Evolutionary conservation across 2,888 invertebrate species (phyloP).

Genomic region (Drosophila rubida): DNA sequence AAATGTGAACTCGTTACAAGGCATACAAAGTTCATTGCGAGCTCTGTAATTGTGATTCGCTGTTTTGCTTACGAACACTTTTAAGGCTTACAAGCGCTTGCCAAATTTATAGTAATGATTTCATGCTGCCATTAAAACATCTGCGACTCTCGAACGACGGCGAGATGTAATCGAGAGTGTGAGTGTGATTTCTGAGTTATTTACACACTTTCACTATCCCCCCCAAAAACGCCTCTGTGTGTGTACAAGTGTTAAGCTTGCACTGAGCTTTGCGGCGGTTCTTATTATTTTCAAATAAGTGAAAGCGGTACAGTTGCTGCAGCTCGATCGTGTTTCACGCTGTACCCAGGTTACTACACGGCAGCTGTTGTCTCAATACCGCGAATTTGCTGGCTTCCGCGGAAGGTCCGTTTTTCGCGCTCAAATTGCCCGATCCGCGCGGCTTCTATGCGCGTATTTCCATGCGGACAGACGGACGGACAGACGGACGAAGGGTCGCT

Average conservation of each 20-base stretch:
- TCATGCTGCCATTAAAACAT: conserved; percentile 7
- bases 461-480: background rate
- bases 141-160: background rate
- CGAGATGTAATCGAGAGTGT: background rate
- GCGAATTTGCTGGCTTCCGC: background rate
- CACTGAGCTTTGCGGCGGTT: background rate
- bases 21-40: background rate
- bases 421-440: background rate
- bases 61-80: background rate
- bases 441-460: background rate
- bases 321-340: background rate
- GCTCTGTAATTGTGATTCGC: background rate
- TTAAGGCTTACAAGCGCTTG: background rate
- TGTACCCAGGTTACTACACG: background rate
- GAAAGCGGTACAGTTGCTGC: background rate
- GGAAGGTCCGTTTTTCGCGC: background rate
- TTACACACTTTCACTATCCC: conserved; percentile 3
- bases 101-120: conserved; percentile 15
- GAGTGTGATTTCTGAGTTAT: background rate
- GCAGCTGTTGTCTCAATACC: background rate
- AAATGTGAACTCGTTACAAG: background rate
- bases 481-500: background rate
- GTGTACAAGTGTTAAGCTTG: background rate
- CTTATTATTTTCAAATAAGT: conserved; percentile 1
- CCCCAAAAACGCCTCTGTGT: background rate